Conservation (phyloP, 1,140 invertebrate genomes). For the Pemphigus obesinymphae region DNA sequence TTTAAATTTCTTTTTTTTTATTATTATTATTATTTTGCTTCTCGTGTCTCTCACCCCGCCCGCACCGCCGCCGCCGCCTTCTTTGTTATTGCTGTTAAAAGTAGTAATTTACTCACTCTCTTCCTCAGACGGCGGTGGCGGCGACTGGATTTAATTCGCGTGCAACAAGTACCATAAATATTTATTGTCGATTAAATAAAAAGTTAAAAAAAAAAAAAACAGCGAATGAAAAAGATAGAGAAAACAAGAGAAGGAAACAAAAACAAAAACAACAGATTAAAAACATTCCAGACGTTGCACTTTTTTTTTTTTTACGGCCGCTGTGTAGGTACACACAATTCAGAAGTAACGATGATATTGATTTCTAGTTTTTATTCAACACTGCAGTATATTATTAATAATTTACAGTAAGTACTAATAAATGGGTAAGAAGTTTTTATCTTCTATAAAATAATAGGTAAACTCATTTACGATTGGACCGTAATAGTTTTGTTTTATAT, state of each 20-base stretch:
- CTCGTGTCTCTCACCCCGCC: not conserved
- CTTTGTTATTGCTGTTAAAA: conserved; percentile 40
- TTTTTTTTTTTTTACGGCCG: not conserved
- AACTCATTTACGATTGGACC: too few species aligned
- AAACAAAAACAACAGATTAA: conserved; percentile 39
- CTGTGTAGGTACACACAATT: not conserved
- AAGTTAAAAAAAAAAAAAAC: not conserved
- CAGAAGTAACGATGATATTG: not conserved
- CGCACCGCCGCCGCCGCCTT: not conserved
- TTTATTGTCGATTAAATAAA: conserved; percentile 38
- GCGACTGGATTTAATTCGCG: conserved; percentile 31
- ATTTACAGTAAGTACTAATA: too few species aligned
- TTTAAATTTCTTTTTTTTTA: not conserved
- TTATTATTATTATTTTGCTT: conserved; percentile 2
- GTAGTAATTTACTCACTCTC: conserved; percentile 29
- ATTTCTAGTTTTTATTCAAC: not conserved
- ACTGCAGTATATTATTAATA: too few species aligned
- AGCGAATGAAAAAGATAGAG: not conserved
- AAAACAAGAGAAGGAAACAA: not conserved
- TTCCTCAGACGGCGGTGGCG: not conserved
- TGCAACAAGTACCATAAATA: conserved; percentile 40
- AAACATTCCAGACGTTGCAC: conserved; percentile 19
- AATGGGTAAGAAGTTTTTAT: too few species aligned
- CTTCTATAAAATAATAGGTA: too few species aligned
- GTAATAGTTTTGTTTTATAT: too few species aligned